phyloP scores from a whole-genome alignment of 2,797 vertebrate species.

The Agapornis canus region DNA sequence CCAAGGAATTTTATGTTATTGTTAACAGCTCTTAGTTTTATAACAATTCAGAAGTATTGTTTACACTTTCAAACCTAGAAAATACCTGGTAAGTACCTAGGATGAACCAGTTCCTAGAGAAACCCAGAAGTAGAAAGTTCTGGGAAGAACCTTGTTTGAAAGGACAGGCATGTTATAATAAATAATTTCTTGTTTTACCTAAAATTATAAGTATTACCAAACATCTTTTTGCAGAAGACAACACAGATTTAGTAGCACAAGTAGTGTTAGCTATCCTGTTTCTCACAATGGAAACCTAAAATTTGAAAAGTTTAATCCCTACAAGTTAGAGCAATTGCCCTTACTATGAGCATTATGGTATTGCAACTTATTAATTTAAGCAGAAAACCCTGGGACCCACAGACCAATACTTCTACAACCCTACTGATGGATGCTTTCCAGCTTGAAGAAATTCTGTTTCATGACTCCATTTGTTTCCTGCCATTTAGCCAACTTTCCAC shows the following conservation, averaged over 20 bases:
- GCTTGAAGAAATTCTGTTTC: constrained; percentile 42
- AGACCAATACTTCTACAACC: not conserved
- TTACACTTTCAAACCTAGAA: not conserved
- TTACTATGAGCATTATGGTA: not conserved
- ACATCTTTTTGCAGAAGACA: constrained; percentile 25
- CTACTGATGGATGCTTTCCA: constrained; percentile 44
- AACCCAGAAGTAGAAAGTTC: not conserved
- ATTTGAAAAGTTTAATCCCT: not conserved
- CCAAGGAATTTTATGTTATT: not conserved
- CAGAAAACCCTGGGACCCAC: constrained; percentile 34
- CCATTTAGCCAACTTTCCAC: constrained; percentile 68
- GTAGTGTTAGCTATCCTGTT: not conserved
- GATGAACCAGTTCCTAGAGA: not conserved
- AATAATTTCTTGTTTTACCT: not conserved
- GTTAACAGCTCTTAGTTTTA: not conserved
- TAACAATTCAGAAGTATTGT: not conserved
- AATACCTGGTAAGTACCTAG: not conserved
- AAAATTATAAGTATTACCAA: not conserved
- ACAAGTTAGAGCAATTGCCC: constrained; percentile 22
- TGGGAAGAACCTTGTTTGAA: not conserved
- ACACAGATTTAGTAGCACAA: not conserved
- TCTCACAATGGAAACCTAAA: not conserved
- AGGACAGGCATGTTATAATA: not conserved
- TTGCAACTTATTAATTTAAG: constrained; percentile 50
- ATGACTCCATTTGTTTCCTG: constrained; percentile 68